Evolutionary conservation across 2,797 vertebrate genomes (phyloP).

Genomic region (Spea hammondii): DNA sequence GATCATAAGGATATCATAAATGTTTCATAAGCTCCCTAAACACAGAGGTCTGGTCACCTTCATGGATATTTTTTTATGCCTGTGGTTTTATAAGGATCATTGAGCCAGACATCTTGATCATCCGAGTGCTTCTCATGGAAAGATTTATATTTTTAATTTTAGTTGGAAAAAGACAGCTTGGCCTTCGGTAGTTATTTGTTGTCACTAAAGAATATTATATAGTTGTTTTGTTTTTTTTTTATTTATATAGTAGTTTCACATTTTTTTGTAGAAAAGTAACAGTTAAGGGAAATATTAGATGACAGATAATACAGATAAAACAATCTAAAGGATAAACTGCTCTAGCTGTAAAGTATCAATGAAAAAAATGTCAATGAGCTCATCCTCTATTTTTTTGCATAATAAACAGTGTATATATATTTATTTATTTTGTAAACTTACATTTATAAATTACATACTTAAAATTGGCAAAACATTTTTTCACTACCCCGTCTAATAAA

Average conservation of each 20-base stretch:
- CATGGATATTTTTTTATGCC: not conserved
- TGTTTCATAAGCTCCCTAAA: no score
- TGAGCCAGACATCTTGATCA: not conserved
- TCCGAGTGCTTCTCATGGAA: not conserved
- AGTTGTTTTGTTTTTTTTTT: no score
- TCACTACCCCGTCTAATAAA: no score
- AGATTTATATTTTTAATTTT: slow-evolving; percentile 2
- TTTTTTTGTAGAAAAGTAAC: not conserved
- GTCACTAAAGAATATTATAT: not conserved
- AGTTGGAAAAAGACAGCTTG: not conserved
- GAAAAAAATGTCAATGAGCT: not conserved
- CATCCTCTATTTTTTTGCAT: not conserved
- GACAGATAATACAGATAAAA: not conserved
- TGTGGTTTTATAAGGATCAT: not conserved
- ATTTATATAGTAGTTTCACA: no score
- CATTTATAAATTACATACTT: no score
- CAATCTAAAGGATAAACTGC: not conserved
- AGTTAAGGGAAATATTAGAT: not conserved
- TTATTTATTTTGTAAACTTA: no score
- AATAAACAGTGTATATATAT: not conserved
- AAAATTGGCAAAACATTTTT: no score
- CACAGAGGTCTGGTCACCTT: not conserved
- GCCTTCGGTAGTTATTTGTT: not conserved
- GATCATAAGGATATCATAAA: no score
- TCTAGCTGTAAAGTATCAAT: no score